Evolutionary conservation across 2,113 vertebrate genomes (phyloP).

Genomic region (Ploceus nigricollis): DNA sequence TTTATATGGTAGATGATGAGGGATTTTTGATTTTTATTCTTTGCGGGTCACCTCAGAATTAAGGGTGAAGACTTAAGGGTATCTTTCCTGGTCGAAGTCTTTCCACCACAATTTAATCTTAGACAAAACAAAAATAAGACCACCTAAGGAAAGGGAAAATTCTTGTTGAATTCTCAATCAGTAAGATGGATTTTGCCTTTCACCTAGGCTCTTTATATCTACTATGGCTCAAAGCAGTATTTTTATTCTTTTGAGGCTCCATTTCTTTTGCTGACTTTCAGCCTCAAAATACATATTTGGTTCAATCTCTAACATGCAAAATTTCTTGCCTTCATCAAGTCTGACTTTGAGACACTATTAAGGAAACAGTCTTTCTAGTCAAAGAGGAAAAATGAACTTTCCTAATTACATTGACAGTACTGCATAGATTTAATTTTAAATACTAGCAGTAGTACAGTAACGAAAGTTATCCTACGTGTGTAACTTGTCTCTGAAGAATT

Average conservation of each 20-base stretch:
- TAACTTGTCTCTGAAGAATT: not conserved
- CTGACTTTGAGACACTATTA: not conserved
- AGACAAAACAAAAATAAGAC: not conserved
- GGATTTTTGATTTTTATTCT: not conserved
- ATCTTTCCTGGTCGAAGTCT: not conserved
- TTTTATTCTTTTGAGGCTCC: conserved; percentile 3
- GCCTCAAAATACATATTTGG: not conserved
- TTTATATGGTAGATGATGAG: not conserved
- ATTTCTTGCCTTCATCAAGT: not conserved
- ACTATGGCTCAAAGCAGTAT: not conserved
- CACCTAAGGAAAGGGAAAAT: not conserved
- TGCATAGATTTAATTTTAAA: not conserved
- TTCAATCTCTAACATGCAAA: not conserved
- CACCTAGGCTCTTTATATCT: not conserved
- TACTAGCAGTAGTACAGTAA: not conserved
- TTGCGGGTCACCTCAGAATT: not conserved
- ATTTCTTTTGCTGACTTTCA: not conserved
- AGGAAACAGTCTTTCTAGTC: not conserved
- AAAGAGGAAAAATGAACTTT: not conserved
- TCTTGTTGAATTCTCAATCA: not conserved
- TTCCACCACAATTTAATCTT: not conserved
- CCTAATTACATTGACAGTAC: not conserved
- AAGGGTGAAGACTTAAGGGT: not conserved
- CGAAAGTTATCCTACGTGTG: not conserved
- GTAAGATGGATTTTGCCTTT: not conserved